Conservation (phyloP, 2,113 vertebrate species). For the Vireo altiloquus region DNA sequence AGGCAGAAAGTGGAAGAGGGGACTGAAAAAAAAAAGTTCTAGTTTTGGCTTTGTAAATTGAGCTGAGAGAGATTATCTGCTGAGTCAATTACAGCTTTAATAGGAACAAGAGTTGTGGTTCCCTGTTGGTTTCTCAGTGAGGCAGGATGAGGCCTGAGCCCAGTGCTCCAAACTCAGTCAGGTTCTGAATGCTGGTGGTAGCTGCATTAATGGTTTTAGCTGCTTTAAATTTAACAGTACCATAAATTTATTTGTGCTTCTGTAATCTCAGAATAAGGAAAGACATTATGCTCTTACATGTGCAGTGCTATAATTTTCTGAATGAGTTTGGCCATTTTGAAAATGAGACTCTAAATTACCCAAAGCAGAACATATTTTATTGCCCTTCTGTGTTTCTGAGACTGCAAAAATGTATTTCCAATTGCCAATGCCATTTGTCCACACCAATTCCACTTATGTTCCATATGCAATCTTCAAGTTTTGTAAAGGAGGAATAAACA, state of each 20-base stretch:
- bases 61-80: background rate
- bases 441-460: background rate
- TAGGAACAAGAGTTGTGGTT: background rate
- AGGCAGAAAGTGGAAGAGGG: background rate
- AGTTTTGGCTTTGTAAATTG: background rate
- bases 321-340: background rate
- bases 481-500: background rate
- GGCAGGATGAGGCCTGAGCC: background rate
- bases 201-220: background rate
- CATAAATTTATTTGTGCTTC: background rate
- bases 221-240: background rate
- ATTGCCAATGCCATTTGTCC: background rate
- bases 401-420: background rate
- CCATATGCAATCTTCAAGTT: background rate
- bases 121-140: background rate
- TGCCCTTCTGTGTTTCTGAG: background rate
- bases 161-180: background rate
- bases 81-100: background rate
- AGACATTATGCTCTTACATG: background rate
- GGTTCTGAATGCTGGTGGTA: background rate
- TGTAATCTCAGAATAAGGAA: background rate
- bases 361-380: background rate
- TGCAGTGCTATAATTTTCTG: background rate
- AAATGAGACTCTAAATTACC: background rate
- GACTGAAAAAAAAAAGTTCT: background rate